Base-by-base conservation (phyloP, 2,113 vertebrate species). In the Rhabdornis inornatus region DNA sequence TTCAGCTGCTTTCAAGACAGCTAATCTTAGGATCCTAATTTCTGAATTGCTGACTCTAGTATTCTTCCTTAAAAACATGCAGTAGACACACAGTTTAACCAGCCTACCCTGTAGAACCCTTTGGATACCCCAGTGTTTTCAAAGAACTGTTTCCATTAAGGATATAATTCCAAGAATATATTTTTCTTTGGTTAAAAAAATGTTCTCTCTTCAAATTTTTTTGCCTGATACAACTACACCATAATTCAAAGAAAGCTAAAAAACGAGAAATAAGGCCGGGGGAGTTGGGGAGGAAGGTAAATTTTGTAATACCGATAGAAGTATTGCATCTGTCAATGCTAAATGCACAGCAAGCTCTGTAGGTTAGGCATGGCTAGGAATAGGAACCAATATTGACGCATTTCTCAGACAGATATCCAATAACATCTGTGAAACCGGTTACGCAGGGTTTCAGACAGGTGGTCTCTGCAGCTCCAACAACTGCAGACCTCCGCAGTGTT, bases 301-400 rank as follows among this genome's bases (percentile, higher is more conserved):
- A 14, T 57, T 37, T 12, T 28, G 7, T 25, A 57, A 39, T 20
- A n/a, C 0, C 0, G 0, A 40, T 23, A 15, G 4, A 33, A 64
- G 37, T 57, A n/a, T 17, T 28, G 10, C n/a, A 49, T 60, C 33
- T 83, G 60, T 11, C 20, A 64, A 10, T 4, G 65, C 49, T 52
- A 16, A 60, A 28, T 27, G 35, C 1, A 6, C 45, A 4, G 25
- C 2, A 7, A 11, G 21, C 42, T 37, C 17, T 30, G 39, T 6
- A 57, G 45, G 37, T 70, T 8, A 49, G 49, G 11, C 27, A n/a
- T 2, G 42, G 45, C 76, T 17, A 15, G 55, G 31, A 72, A 23
- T 2, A 24, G 30, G 42, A 70, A 53, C 37, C 35, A 17, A 4
- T 25, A 42, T 0, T 7, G 28, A 30, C n/a, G 5, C 19, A 35